Evolutionary conservation across 2,797 vertebrate species (phyloP), one percentile per base, ranked within the genome.

Genomic region (Bradypodion pumilum): DNA sequence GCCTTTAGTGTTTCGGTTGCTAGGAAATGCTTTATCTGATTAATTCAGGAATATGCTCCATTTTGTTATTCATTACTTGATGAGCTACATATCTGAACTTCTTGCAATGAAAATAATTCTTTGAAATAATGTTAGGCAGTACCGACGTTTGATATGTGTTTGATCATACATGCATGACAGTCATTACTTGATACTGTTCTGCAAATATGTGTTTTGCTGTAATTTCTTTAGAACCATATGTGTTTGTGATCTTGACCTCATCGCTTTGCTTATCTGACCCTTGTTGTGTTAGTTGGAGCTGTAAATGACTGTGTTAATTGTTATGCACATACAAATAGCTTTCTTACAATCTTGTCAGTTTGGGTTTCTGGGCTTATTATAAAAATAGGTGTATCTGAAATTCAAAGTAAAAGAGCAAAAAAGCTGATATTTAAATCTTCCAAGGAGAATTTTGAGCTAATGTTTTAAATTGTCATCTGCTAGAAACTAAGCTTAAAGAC

Each of bases 381-480:
- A 84, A 92, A 91, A 91, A 89, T 88, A 72, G 84, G 72, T 90
- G 86, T 89, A 87, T 89, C 76, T 93, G 75, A 87, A 90, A 93
- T 32, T 77, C 44, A 81, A 77, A 59, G 32, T 78, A 35, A 69
- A 86, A 78, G 83, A 78, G 80, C 88, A 15, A 77, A 89, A 63
- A 76, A 84, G 86, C 37, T 27, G 88, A 80, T 91, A 74, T 59
- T 84, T 32, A 15, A 74, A 74, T 90, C 21, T 85, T 91, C 84
- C 86, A 92, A n/a, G 85, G 82, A 88, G 87, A 87, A 70, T 1
- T 27, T 86, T 92, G 83, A 88, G 90, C 84, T 92, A 89, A 89
- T 93, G 88, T 90, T 65, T 90, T 91, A 87, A 90, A 82, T 91
- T 90, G 87, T 84, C 87, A 90, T 93, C 90, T 90, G 65, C 79